phyloP scores from a whole-genome alignment of 2,888 invertebrate species.

The Caenorhabditis zanzibari region DNA sequence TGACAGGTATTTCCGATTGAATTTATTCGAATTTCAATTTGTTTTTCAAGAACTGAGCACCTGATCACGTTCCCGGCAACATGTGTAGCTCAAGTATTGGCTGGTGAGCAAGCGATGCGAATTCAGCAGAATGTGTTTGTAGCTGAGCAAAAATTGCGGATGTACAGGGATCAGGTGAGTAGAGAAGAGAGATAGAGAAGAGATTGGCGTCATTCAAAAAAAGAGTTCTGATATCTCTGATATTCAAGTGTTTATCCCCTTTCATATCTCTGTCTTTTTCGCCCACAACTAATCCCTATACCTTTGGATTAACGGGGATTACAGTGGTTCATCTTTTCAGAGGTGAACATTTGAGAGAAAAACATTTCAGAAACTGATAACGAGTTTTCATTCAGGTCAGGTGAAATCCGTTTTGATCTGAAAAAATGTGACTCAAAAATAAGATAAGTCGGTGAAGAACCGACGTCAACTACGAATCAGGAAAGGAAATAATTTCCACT shows the following conservation, averaged over 20 bases:
- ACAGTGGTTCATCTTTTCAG: slow-evolving; percentile 41
- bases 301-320: slow-evolving; percentile 47
- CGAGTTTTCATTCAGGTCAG: neutral
- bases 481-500: neutral
- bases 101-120: slow-evolving; percentile 82
- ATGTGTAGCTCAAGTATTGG: slow-evolving; percentile 78
- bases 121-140: slow-evolving; percentile 80
- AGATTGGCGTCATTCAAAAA: slow-evolving; percentile 40
- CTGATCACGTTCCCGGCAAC: slow-evolving; percentile 74
- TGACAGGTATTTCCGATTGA: slow-evolving; percentile 63
- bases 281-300: slow-evolving; percentile 48
- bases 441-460: neutral
- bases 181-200: neutral
- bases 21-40: slow-evolving; percentile 6
- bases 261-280: slow-evolving; percentile 23
- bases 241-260: slow-evolving; percentile 53
- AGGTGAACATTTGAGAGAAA: slow-evolving; percentile 13
- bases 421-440: slow-evolving; percentile 3
- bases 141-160: slow-evolving; percentile 79
- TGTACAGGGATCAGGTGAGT: slow-evolving; percentile 82
- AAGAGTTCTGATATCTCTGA: slow-evolving; percentile 18
- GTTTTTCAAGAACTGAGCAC: slow-evolving; percentile 68
- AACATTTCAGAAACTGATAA: neutral
- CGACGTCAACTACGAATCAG: slow-evolving; percentile 8
- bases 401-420: slow-evolving; percentile 1